These are phyloP conservation scores for Phacellophora camtschatica DNA, from an alignment of 30 jellyfish, hydroid and myxozoan species.

Conservation along the genomic window DNA sequence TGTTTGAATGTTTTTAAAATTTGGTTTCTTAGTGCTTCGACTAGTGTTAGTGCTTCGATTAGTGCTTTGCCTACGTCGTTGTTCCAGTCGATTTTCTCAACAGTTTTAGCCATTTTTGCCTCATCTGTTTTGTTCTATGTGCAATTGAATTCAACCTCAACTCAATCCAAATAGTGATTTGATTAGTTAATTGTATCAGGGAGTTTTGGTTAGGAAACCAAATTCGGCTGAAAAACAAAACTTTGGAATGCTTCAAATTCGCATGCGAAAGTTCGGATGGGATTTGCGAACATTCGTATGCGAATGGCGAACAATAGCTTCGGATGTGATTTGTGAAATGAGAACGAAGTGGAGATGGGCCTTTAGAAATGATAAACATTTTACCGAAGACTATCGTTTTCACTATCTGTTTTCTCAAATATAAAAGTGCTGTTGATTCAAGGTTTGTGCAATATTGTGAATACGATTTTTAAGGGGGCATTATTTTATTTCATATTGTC, in stretches of 20 bases:
- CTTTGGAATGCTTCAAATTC: conserved; percentile 1
- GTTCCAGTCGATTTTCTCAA: not conserved
- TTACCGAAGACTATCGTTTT: too few species aligned
- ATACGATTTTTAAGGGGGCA: too few species aligned
- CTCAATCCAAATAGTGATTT: not conserved
- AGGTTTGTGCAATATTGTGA: too few species aligned
- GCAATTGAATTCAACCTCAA: not conserved
- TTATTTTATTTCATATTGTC: too few species aligned
- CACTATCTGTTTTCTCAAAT: too few species aligned
- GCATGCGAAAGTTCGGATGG: conserved; percentile 3
- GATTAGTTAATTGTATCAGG: conserved; percentile 1
- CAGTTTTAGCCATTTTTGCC: not conserved
- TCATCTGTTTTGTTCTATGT: not conserved
- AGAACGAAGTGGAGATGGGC: conserved; percentile 42
- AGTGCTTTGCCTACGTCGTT: not conserved
- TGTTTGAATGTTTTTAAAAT: too few species aligned
- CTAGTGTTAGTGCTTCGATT: too few species aligned
- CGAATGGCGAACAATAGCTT: conserved; percentile 20
- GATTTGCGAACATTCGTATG: conserved; percentile 31
- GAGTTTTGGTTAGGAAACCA: not conserved
- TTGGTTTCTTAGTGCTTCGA: too few species aligned
- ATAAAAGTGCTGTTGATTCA: too few species aligned
- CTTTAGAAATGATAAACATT: not conserved
- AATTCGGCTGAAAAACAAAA: conserved; percentile 11
- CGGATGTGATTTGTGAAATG: not conserved